Percentiles rank a stretch among this genome's conserved stretches.
Evolutionary conservation across 2,888 invertebrate genomes (phyloP).

Genomic region (Leptopterna dolabrata): DNA sequence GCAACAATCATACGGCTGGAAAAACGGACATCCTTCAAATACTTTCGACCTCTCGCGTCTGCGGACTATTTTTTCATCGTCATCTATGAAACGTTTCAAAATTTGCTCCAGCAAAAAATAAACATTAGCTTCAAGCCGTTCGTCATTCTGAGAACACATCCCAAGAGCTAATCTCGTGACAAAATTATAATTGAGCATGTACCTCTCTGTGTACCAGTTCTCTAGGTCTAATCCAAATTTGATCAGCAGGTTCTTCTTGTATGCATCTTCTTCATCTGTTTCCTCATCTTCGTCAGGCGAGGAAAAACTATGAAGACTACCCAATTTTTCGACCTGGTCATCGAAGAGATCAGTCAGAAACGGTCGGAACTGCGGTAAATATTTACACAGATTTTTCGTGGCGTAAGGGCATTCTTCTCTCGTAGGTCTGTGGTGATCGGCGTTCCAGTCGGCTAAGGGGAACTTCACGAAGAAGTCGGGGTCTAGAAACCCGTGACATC

Average conservation of each 20-base stretch:
- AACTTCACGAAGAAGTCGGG: neutral
- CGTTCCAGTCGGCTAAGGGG: neutral
- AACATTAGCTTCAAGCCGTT: constrained; percentile 21
- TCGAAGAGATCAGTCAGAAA: neutral
- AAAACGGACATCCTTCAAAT: neutral
- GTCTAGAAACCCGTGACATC: neutral
- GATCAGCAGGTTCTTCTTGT: constrained; percentile 21
- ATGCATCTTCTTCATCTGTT: neutral
- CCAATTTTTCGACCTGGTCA: constrained; percentile 5
- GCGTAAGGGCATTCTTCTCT: neutral
- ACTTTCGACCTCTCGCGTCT: neutral
- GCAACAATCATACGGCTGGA: constrained; percentile 21
- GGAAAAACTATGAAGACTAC: neutral
- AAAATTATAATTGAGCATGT: constrained; percentile 35
- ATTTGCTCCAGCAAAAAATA: constrained; percentile 29
- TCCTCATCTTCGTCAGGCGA: constrained; percentile 8
- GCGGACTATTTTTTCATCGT: neutral
- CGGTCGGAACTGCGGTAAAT: constrained; percentile 13
- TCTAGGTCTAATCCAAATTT: constrained; percentile 31
- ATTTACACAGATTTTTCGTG: neutral
- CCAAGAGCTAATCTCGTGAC: constrained; percentile 24
- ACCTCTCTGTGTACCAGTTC: constrained; percentile 27
- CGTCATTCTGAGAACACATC: constrained; percentile 15
- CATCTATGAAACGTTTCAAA: constrained; percentile 13
- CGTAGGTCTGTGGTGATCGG: neutral